A percentile compares a stretch with the other conserved stretches of the same genome.
Evolutionary conservation across 2,797 vertebrate genomes (phyloP).

Genomic region (Diglossa cyanea): DNA sequence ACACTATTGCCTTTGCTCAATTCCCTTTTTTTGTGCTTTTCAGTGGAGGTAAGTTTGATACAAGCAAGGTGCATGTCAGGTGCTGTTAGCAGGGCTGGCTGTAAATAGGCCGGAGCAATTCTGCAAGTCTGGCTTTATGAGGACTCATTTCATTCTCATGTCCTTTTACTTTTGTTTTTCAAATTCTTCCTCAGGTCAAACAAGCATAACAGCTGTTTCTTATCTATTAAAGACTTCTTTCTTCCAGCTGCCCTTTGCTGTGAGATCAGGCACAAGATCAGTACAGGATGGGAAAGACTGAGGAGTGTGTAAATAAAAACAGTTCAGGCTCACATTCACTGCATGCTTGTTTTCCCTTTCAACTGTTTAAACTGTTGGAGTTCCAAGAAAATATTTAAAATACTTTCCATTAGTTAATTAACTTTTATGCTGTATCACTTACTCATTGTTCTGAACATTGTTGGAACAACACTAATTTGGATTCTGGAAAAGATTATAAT

Average conservation of each 20-base stretch:
- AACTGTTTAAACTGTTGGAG: neutral
- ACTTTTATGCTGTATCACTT: neutral
- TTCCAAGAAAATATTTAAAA: constrained; percentile 22
- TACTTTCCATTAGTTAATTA: constrained; percentile 5
- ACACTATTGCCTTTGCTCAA: neutral
- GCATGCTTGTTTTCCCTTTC: neutral
- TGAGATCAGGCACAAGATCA: neutral
- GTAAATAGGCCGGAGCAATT: neutral
- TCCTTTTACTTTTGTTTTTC: constrained; percentile 17
- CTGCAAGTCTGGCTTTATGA: neutral
- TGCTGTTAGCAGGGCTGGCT: neutral
- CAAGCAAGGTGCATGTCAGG: neutral
- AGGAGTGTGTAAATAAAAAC: constrained; percentile 4
- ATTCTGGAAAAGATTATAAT: neutral
- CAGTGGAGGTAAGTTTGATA: neutral
- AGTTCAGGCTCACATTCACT: neutral
- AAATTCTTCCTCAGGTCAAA: constrained; percentile 1
- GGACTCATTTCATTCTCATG: neutral
- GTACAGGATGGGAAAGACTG: neutral
- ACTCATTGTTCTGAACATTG: neutral
- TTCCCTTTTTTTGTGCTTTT: neutral
- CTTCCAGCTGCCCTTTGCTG: neutral
- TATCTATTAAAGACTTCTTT: neutral
- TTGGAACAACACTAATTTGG: neutral
- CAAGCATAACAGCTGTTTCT: constrained; percentile 17